Percentiles rank a stretch among this genome's conserved stretches.
Conservation (phyloP, 1,140 invertebrate species). For the Drosophila pachea region DNA sequence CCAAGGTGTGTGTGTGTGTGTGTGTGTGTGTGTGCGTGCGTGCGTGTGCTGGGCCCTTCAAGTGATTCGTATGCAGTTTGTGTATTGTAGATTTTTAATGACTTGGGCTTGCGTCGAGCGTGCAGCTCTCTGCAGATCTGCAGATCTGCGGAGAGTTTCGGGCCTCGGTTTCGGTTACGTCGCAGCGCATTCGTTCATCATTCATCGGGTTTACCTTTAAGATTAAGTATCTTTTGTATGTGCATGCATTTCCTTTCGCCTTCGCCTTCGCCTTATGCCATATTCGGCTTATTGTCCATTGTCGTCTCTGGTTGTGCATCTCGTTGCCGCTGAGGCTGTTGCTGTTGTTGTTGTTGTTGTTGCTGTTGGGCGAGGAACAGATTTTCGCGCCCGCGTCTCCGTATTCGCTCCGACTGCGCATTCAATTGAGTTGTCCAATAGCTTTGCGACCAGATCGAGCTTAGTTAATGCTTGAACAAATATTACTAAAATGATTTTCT, state of each 20-base stretch:
- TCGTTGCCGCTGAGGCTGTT: constrained; percentile 21
- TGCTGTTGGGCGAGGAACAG: constrained; percentile 45
- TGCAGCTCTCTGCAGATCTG: constrained; percentile 34
- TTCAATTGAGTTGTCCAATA: constrained; percentile 11
- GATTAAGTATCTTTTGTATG: constrained; percentile 74
- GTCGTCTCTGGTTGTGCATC: constrained; percentile 39
- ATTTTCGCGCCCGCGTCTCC: background rate
- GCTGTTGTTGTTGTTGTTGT: constrained; percentile 24
- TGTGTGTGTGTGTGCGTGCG: too few relatives aligned
- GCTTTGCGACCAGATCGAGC: background rate
- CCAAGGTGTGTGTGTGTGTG: too few relatives aligned
- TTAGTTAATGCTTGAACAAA: too few relatives aligned
- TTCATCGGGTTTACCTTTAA: constrained; percentile 73
- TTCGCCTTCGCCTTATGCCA: constrained; percentile 42
- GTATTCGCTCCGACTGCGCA: background rate
- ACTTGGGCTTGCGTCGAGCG: constrained; percentile 64
- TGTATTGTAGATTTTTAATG: constrained; percentile 76
- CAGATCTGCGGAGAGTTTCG: constrained; percentile 38
- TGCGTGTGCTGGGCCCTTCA: constrained; percentile 48
- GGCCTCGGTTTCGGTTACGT: constrained; percentile 59
- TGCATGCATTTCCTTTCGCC: constrained; percentile 64
- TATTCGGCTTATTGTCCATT: constrained; percentile 59
- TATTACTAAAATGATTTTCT: too few relatives aligned
- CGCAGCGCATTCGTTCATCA: constrained; percentile 67
- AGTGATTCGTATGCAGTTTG: constrained; percentile 76